Base-by-base conservation (phyloP, 2,113 vertebrate genomes). In the Psophia crepitans region DNA sequence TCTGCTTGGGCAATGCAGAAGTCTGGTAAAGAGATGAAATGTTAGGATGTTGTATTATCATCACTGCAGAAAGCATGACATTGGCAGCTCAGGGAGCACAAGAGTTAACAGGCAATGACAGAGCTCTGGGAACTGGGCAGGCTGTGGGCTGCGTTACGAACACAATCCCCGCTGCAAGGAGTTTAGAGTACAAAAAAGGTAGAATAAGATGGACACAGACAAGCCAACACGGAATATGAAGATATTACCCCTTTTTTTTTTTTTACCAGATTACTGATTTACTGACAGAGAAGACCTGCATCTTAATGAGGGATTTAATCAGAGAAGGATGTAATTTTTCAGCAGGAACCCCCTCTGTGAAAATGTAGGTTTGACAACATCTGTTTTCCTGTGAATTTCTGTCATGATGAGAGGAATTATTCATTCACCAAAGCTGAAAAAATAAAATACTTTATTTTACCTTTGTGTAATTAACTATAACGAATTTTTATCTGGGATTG, bases 281-380 rank as follows among this genome's bases (percentile, higher is more conserved):
- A 89, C 56, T 84, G 86, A 35, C 91, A 94, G 89, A 87, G 82
- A 84, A 82, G 63, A 64, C n/a, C 37, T 96, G 93, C 96, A 92
- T 95, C 26, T 91, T 94, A 96, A 97, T 95, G 51, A 96, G 84
- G 93, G 77, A 94, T 96, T 96, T 93, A 93, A 91, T 87, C 81
- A 85, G 43, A 87, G 86, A 49, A 71, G 87, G 87, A 95, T 89
- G 57, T 60, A 91, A 93, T 93, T 95, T 95, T 96, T 91, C 91
- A 89, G 26, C 78, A 71, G 46, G 64, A 95, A 85, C 77, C 30
- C 53, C 22, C 71, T 85, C 0, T 0, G 70, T 93, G 63, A 87
- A 90, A 87, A 84, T 75, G 18, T 57, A 93, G 61, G 14, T 65
- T 76, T 93, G 69, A 85, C 60, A 78, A 84, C 41, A 76, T 82